These are phyloP conservation scores for Enteromius treurensis DNA, from an alignment of 2,797 vertebrate genomes.

Conservation along the genomic window DNA sequence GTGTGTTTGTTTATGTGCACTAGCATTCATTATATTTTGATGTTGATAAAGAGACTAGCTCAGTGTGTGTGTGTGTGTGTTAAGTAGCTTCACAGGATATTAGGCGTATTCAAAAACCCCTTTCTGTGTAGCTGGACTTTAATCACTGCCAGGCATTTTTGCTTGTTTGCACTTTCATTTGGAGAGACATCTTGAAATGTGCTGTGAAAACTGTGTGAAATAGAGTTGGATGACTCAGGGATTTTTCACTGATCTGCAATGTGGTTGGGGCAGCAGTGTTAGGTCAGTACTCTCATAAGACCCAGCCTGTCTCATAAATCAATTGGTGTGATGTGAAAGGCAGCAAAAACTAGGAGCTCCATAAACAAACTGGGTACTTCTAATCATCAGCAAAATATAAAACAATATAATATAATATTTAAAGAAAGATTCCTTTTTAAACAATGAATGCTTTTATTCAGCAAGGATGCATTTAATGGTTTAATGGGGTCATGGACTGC, in stretches of 20 bases:
- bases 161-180: not conserved
- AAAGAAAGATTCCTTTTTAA: not conserved
- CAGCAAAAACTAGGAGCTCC: not conserved
- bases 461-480: not conserved
- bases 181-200: not conserved
- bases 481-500: not conserved
- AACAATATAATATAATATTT: not conserved
- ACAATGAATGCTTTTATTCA: not conserved
- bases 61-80: not conserved
- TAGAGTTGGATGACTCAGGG: constrained; percentile 45
- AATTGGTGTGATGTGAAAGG: constrained; percentile 25
- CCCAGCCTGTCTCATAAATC: constrained; percentile 35
- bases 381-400: not conserved
- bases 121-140: not conserved
- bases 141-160: constrained; percentile 13
- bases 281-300: constrained; percentile 30
- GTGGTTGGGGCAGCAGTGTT: constrained; percentile 27
- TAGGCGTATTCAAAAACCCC: not conserved
- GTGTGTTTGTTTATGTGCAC: constrained; percentile 25
- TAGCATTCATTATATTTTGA: constrained; percentile 11
- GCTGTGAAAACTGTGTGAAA: constrained; percentile 7
- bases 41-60: constrained; percentile 27
- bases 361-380: not conserved
- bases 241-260: constrained; percentile 13
- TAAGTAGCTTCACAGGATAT: constrained; percentile 39